These are phyloP conservation scores for Entelurus aequoreus DNA, from an alignment of 2,113 vertebrate species.

Conservation along the genomic window DNA sequence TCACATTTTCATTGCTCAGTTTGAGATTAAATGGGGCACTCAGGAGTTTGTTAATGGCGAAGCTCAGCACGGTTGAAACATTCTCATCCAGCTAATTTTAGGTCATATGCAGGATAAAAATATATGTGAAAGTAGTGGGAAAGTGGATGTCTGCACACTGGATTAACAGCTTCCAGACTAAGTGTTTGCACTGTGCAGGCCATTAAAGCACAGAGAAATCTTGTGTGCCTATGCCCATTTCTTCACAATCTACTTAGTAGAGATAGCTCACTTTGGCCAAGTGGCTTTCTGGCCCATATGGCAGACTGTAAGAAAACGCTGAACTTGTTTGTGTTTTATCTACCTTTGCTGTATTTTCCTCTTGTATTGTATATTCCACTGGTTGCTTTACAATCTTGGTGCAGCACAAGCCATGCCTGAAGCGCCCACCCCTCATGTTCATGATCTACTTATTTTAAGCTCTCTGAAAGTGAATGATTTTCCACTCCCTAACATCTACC, in stretches of 20 bases:
- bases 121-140: neutral
- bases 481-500: conserved; percentile 91
- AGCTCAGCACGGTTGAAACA: neutral
- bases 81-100: neutral
- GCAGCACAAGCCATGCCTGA: conserved; percentile 49
- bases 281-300: neutral
- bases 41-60: neutral
- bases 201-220: neutral
- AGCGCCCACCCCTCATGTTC: conserved; percentile 62
- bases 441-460: conserved; percentile 69
- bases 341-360: conserved; percentile 49
- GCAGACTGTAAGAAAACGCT: neutral
- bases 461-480: conserved; percentile 75
- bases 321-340: conserved; percentile 30
- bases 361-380: conserved; percentile 44
- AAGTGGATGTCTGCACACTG: conserved; percentile 2
- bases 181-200: neutral
- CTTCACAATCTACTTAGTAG: neutral
- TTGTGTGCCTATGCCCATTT: neutral
- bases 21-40: conserved; percentile 1
- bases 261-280: neutral
- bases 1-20: conserved; percentile 6
- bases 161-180: neutral
- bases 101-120: conserved; percentile 6
- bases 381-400: conserved; percentile 55